phyloP scores from a whole-genome alignment of 64 coral and sea anemone genomes.

The Stichodactyla mertensii region DNA sequence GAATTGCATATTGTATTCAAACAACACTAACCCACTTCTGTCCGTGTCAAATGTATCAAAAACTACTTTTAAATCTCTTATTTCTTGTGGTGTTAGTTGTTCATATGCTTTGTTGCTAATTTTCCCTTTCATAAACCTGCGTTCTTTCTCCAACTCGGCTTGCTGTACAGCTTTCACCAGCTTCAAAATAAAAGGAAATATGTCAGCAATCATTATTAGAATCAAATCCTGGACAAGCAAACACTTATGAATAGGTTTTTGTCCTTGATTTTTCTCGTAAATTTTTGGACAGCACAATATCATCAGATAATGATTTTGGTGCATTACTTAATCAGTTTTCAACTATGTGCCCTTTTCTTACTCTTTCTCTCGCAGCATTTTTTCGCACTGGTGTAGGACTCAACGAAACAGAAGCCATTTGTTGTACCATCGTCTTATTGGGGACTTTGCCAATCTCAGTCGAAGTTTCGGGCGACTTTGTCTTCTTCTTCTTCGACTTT shows the following conservation, averaged over 20 bases:
- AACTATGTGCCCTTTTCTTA: background rate
- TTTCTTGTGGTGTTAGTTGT: constrained; percentile 83
- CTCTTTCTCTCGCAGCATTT: constrained; percentile 58
- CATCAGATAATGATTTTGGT: too few species aligned
- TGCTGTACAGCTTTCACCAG: background rate
- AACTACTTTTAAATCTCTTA: constrained; percentile 74
- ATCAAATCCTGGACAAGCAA: background rate
- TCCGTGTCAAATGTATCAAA: constrained; percentile 92
- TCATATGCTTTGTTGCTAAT: constrained; percentile 84
- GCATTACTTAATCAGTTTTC: too few species aligned
- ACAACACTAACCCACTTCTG: constrained; percentile 72
- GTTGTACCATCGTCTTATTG: constrained; percentile 80
- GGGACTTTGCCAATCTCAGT: constrained; percentile 59
- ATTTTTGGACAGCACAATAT: too few species aligned
- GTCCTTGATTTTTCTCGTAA: too few species aligned
- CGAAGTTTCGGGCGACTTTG: constrained; percentile 27
- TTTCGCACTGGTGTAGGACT: constrained; percentile 51
- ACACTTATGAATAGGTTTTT: background rate
- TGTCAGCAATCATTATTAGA: background rate
- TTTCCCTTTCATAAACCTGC: constrained; percentile 82
- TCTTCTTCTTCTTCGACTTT: constrained; percentile 67
- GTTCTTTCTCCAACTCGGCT: constrained; percentile 63
- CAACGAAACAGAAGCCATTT: constrained; percentile 80
- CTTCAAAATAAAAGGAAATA: background rate
- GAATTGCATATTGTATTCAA: too few species aligned